Evolutionary conservation across 1,140 invertebrate species (phyloP).

Genomic region (Sinella curviseta): DNA sequence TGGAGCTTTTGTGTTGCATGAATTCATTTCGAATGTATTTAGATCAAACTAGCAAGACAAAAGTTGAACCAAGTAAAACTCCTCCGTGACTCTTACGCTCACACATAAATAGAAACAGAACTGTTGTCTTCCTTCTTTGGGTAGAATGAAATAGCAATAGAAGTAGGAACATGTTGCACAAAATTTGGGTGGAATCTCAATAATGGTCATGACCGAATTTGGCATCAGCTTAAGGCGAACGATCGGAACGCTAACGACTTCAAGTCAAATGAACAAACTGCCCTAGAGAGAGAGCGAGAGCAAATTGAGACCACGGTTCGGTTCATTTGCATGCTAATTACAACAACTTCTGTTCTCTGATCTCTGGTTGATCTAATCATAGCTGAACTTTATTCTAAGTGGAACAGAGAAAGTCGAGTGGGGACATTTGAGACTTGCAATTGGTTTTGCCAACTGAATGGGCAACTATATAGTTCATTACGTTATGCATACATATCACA

Average conservation of each 20-base stretch:
- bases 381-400: not conserved
- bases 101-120: too few species aligned
- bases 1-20: too few species aligned
- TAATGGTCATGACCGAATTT: constrained; percentile 8
- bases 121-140: too few species aligned
- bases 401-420: not conserved
- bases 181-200: not conserved
- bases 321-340: constrained; percentile 9
- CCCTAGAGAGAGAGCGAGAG: not conserved
- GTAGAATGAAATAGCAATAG: too few species aligned
- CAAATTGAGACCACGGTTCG: not conserved
- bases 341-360: not conserved
- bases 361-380: not conserved
- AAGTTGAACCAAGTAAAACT: too few species aligned
- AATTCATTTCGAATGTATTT: too few species aligned
- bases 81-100: too few species aligned
- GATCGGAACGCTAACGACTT: not conserved
- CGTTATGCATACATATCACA: too few species aligned
- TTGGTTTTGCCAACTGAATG: too few species aligned
- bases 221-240: not conserved
- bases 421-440: too few species aligned
- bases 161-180: not conserved
- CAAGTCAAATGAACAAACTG: not conserved
- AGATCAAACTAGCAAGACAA: too few species aligned
- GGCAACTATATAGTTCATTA: too few species aligned